phyloP scores from a whole-genome alignment of 2,888 invertebrate species.

The Acanthococcus lagerstroemiae region DNA sequence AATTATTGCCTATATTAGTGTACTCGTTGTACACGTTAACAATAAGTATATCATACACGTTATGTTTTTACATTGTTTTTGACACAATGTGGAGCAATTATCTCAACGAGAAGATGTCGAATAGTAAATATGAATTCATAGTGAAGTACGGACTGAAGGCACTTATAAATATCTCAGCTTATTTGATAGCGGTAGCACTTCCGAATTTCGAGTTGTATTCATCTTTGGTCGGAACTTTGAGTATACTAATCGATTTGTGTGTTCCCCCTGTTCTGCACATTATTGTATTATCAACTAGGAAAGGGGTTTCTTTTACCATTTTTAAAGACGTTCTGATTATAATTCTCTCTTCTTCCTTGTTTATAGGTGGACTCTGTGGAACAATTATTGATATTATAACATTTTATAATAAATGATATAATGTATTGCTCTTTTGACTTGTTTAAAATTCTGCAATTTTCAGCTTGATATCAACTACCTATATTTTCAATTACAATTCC shows the following conservation, averaged over 20 bases:
- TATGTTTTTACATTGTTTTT: slow-evolving; percentile 1
- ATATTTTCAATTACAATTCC: too few species aligned
- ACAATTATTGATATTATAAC: background rate
- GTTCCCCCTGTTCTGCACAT: slow-evolving; percentile 9
- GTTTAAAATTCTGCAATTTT: too few species aligned
- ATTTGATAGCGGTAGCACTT: background rate
- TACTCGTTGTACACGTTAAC: background rate
- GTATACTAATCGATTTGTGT: slow-evolving; percentile 4
- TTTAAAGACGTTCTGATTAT: too few species aligned
- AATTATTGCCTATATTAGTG: background rate
- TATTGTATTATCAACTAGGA: too few species aligned
- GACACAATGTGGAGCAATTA: slow-evolving; percentile 15
- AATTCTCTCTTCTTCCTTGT: background rate
- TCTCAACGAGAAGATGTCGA: background rate
- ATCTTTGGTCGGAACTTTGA: background rate
- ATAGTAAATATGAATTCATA: background rate
- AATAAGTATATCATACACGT: slow-evolving; percentile 1
- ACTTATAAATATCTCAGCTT: background rate
- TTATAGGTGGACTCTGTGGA: background rate
- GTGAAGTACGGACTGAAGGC: background rate
- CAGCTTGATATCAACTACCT: too few species aligned
- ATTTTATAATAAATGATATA: too few species aligned
- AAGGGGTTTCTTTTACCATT: too few species aligned
- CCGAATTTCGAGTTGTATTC: slow-evolving; percentile 5
- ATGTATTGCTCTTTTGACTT: too few species aligned